These are phyloP conservation scores for Pomatostomus ruficeps DNA, from an alignment of 2,113 vertebrate genomes.

Conservation along the genomic window DNA sequence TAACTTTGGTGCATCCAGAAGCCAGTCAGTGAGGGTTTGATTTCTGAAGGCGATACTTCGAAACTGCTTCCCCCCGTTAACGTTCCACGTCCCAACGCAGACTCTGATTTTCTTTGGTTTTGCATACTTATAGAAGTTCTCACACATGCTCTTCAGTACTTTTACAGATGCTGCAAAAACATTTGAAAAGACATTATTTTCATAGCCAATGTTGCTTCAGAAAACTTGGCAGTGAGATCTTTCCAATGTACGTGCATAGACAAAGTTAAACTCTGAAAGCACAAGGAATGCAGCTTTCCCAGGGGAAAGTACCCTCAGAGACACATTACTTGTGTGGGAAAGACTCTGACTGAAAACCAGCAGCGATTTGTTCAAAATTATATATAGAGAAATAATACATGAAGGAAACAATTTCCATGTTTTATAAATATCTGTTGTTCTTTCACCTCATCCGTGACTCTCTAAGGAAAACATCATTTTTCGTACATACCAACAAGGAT, in stretches of 20 bases:
- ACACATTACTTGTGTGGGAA: neutral
- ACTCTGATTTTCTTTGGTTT: constrained; percentile 88
- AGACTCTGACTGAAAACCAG: neutral
- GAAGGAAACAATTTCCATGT: neutral
- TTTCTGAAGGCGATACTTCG: constrained; percentile 97
- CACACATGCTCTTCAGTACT: constrained; percentile 94
- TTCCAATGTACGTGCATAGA: neutral
- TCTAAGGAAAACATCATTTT: neutral
- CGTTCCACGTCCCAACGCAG: constrained; percentile 93
- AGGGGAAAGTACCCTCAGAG: neutral
- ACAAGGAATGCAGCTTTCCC: neutral
- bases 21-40: constrained; percentile 97
- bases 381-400: neutral
- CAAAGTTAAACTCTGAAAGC: neutral
- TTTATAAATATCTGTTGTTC: neutral
- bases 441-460: neutral
- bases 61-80: constrained; percentile 96
- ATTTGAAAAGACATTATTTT: neutral
- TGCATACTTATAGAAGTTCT: constrained; percentile 92
- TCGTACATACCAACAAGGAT: neutral
- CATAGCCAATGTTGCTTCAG: neutral
- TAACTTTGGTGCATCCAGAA: constrained; percentile 89
- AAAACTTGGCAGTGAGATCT: neutral
- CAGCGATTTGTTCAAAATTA: neutral
- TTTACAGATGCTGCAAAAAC: constrained; percentile 85